phyloP scores from a whole-genome alignment of 2,797 vertebrate species.

The Pseudochromis fuscus region DNA sequence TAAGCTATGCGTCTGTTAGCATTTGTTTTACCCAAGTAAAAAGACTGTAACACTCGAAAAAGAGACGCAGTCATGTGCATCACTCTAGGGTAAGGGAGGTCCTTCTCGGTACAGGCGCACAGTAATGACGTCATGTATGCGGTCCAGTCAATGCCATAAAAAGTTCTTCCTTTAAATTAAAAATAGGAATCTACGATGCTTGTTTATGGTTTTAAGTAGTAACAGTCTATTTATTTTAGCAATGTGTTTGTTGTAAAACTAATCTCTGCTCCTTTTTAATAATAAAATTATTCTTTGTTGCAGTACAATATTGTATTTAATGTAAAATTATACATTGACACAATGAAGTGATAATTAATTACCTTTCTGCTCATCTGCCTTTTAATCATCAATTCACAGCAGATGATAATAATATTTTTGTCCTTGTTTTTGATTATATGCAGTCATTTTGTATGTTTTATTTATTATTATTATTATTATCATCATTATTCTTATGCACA shows the following conservation, averaged over 20 bases:
- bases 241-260: no score
- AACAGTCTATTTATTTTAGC: not conserved
- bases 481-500: no score
- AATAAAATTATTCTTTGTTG: no score
- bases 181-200: not conserved
- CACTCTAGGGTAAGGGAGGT: not conserved
- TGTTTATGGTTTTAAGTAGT: no score
- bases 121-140: slow-evolving; percentile 63
- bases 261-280: no score
- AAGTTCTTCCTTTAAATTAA: slow-evolving; percentile 9
- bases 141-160: slow-evolving; percentile 5
- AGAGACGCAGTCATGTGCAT: slow-evolving; percentile 61
- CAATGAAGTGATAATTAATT: no score
- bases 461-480: no score
- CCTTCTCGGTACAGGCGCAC: not conserved
- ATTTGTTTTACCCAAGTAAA: not conserved
- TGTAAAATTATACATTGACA: no score
- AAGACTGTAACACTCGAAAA: not conserved
- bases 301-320: no score
- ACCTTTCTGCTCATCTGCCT: no score
- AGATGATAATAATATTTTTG: not conserved
- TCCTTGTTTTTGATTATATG: no score
- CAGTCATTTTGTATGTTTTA: not conserved
- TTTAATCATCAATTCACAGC: no score
- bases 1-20: not conserved